Evolutionary conservation across 1,140 invertebrate species (phyloP).

Genomic region (Drosophila pseudoobscura): DNA sequence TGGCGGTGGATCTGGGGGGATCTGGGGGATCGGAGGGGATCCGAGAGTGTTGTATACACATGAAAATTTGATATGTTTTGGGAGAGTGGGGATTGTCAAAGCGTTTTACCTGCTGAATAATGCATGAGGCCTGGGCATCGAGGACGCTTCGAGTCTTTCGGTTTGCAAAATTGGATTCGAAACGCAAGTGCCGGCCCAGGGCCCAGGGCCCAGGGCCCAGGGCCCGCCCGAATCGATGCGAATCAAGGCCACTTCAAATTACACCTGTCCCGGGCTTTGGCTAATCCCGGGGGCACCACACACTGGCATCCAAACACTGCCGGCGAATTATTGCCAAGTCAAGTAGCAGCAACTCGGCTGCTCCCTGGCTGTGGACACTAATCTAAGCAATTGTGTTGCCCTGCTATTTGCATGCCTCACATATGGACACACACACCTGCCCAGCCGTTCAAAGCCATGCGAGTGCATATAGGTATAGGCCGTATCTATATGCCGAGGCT

Average conservation of each 20-base stretch:
- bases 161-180: constrained; percentile 42
- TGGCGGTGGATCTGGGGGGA: not conserved
- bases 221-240: constrained; percentile 44
- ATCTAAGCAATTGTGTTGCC: constrained; percentile 66
- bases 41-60: constrained; percentile 33
- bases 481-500: constrained; percentile 38
- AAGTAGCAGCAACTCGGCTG: constrained; percentile 15
- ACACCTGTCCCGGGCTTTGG: constrained; percentile 45
- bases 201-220: not conserved
- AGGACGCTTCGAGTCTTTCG: constrained; percentile 25
- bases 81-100: constrained; percentile 22
- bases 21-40: constrained; percentile 1
- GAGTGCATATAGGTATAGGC: not conserved
- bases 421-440: constrained; percentile 12
- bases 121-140: constrained; percentile 40
- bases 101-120: constrained; percentile 38
- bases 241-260: constrained; percentile 51
- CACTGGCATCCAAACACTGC: not conserved
- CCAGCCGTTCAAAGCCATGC: not conserved
- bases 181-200: constrained; percentile 23
- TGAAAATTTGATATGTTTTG: constrained; percentile 48
- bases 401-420: constrained; percentile 48
- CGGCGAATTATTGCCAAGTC: constrained; percentile 42
- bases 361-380: constrained; percentile 39
- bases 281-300: constrained; percentile 45